Conservation (phyloP, 2,888 invertebrate species). For the Tetheella fluctuosa region DNA sequence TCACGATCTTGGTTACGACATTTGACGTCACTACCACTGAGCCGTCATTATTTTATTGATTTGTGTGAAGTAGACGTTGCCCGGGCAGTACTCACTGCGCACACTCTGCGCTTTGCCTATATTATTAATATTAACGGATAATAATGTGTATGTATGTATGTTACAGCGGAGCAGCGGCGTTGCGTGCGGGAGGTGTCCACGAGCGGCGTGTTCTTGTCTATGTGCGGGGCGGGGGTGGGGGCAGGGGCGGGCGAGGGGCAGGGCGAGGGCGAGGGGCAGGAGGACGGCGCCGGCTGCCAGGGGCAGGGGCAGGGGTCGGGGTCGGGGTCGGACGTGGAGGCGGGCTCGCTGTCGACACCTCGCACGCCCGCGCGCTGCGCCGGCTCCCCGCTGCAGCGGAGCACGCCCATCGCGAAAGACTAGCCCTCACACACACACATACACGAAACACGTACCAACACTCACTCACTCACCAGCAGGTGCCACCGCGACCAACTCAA, state of each 20-base stretch:
- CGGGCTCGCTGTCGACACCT: constrained; percentile 37
- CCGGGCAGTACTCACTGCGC: no score
- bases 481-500: constrained; percentile 11
- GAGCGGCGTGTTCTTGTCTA: constrained; percentile 68
- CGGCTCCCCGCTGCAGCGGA: constrained; percentile 60
- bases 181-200: constrained; percentile 75
- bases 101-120: no score
- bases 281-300: constrained; percentile 21
- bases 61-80: no score
- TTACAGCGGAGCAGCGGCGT: constrained; percentile 77
- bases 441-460: constrained; percentile 19
- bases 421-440: constrained; percentile 37
- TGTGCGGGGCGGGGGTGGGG: constrained; percentile 46
- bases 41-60: no score
- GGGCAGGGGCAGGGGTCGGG: constrained; percentile 19
- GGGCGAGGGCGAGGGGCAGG: no score
- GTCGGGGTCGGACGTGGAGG: constrained; percentile 37
- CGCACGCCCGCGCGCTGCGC: constrained; percentile 40
- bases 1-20: no score
- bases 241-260: constrained; percentile 21
- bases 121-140: no score
- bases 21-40: no score
- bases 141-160: neutral
- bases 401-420: constrained; percentile 73
- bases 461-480: no score